phyloP scores from a whole-genome alignment of 2,888 invertebrate species.

The Hartigia nigra region DNA sequence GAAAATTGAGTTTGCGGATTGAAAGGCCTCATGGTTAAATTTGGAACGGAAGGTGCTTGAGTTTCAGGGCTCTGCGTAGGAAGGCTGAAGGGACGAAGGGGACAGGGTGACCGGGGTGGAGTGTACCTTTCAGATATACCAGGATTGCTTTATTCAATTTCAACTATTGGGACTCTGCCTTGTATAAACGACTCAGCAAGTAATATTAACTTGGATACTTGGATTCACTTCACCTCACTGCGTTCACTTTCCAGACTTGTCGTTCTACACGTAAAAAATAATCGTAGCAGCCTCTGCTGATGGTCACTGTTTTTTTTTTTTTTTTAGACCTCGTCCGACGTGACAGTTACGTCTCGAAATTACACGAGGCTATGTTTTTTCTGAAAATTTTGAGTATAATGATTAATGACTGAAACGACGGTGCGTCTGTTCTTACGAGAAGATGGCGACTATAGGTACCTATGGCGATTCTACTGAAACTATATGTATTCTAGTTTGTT shows the following conservation, averaged over 20 bases:
- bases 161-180: not conserved
- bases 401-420: not conserved
- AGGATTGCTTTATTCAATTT: not conserved
- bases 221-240: not conserved
- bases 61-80: not conserved
- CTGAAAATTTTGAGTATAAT: not conserved
- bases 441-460: no score
- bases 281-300: not conserved
- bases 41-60: not conserved
- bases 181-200: not conserved
- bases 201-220: not conserved
- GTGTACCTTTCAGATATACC: not conserved
- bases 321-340: not conserved
- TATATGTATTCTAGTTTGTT: not conserved
- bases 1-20: conserved; percentile 13
- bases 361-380: not conserved
- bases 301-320: not conserved
- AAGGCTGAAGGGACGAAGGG: not conserved
- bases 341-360: not conserved
- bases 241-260: not conserved
- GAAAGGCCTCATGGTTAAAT: not conserved
- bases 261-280: not conserved
- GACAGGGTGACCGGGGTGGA: not conserved
- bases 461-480: no score
- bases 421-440: not conserved